Conservation (phyloP, 2,113 vertebrate genomes). For the Dicerorhinus sumatrensis region DNA sequence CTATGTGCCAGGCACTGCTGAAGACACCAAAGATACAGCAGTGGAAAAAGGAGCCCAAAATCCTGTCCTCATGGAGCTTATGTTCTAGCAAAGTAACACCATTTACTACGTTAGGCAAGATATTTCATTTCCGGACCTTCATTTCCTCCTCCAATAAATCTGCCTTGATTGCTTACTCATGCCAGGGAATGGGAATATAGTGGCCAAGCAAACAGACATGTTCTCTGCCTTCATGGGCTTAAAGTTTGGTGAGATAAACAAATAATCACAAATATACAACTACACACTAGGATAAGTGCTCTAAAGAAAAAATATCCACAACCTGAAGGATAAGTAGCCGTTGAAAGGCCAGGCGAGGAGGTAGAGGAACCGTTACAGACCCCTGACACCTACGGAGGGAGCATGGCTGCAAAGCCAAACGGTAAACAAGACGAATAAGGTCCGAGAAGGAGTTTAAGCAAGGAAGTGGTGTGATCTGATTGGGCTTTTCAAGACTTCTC, state of each 20-base stretch:
- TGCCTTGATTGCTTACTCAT: neutral
- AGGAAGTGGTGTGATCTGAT: neutral
- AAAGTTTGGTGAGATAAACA: neutral
- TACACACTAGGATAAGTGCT: neutral
- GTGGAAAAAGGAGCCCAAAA: neutral
- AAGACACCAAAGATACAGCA: neutral
- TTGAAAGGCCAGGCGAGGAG: neutral
- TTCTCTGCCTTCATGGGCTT: neutral
- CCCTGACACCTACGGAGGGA: neutral
- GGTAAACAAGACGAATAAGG: neutral
- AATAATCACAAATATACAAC: neutral
- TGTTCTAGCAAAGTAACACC: neutral
- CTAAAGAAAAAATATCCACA: neutral
- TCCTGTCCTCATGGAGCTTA: neutral
- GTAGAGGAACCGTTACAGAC: neutral
- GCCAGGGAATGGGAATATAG: neutral
- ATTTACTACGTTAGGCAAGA: neutral
- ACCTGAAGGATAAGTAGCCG: neutral
- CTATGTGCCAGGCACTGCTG: neutral
- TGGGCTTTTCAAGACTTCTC: neutral
- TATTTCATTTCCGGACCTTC: neutral
- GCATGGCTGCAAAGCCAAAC: neutral
- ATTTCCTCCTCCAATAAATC: constrained; percentile 14
- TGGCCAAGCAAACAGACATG: neutral
- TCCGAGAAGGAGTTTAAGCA: neutral